phyloP scores from a whole-genome alignment of 1,140 invertebrate genomes.

The Drosophila biarmipes region DNA sequence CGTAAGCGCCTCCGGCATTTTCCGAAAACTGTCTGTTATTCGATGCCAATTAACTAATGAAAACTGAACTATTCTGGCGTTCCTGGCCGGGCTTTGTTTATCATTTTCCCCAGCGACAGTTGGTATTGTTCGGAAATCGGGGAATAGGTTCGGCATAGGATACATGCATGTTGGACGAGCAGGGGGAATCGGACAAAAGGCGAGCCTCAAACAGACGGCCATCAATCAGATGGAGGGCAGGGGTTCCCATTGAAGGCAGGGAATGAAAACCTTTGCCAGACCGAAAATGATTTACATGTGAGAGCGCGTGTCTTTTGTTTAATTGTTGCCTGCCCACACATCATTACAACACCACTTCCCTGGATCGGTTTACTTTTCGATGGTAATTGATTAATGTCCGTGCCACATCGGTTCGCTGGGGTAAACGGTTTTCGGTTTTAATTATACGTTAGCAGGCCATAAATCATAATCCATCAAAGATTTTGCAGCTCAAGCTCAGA shows the following conservation, averaged over 20 bases:
- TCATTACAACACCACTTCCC: constrained; percentile 43
- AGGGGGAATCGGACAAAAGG: constrained; percentile 48
- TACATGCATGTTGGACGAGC: neutral
- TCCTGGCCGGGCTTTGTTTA: constrained; percentile 56
- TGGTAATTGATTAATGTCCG: constrained; percentile 78
- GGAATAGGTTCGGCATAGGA: constrained; percentile 26
- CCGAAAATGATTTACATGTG: constrained; percentile 76
- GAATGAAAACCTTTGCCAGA: constrained; percentile 51
- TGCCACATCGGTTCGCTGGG: constrained; percentile 24
- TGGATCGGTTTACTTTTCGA: constrained; percentile 57
- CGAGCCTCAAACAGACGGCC: constrained; percentile 42
- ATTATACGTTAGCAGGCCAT: constrained; percentile 76
- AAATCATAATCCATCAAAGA: constrained; percentile 83
- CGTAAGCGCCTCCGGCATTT: neutral
- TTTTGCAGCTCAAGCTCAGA: constrained; percentile 54
- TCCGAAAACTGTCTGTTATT: constrained; percentile 31
- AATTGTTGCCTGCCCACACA: constrained; percentile 78
- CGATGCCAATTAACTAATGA: constrained; percentile 75
- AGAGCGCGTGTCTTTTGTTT: constrained; percentile 79
- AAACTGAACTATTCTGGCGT: constrained; percentile 27
- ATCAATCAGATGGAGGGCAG: constrained; percentile 61
- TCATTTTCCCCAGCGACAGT: constrained; percentile 45
- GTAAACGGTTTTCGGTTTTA: constrained; percentile 71
- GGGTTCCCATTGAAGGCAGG: neutral
- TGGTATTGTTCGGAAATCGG: constrained; percentile 52